phyloP scores from a whole-genome alignment of 2,797 vertebrate genomes.

The Acrossocheilus fasciatus region DNA sequence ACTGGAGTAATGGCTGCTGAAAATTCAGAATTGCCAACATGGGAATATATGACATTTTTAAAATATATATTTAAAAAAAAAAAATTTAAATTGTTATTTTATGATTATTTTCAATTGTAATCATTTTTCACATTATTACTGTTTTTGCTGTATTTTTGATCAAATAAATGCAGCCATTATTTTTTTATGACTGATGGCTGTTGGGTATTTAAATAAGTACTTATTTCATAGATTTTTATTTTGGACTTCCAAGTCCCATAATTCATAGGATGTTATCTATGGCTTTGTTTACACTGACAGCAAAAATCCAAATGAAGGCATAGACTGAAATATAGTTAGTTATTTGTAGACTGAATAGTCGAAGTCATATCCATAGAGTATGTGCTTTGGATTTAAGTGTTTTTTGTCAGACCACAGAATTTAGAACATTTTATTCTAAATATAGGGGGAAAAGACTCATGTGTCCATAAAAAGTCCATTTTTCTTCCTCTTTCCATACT shows the following conservation, averaged over 20 bases:
- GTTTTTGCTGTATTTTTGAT: not conserved
- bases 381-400: not conserved
- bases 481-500: not conserved
- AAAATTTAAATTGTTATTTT: not conserved
- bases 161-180: not conserved
- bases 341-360: not conserved
- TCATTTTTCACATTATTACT: not conserved
- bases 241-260: not conserved
- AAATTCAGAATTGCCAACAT: constrained; percentile 1
- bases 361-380: not conserved
- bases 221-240: not conserved
- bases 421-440: not conserved
- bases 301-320: not conserved
- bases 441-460: not conserved
- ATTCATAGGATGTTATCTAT: not conserved
- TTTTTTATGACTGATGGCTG: not conserved
- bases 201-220: not conserved
- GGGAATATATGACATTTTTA: not conserved
- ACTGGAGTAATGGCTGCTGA: not conserved
- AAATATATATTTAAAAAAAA: not conserved
- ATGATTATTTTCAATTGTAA: not conserved
- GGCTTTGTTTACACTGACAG: not conserved
- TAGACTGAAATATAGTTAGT: not conserved
- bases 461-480: not conserved
- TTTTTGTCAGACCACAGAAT: not conserved